Conservation (phyloP, 2,888 invertebrate genomes). For the Copidosoma aretas region DNA sequence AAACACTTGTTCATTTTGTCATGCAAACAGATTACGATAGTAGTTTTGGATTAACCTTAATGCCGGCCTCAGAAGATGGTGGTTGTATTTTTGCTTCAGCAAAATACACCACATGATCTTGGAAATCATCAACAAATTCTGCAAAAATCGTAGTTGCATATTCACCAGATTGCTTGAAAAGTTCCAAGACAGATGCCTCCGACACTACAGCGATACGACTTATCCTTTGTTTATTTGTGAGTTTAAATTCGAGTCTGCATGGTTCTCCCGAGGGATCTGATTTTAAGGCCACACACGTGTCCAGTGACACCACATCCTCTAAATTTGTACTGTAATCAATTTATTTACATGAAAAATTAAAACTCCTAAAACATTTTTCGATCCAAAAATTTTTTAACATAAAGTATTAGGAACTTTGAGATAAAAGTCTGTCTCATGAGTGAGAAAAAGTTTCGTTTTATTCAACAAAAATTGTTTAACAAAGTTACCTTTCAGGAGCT, state of each 20-base stretch:
- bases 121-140: conserved; percentile 59
- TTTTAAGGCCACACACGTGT: conserved; percentile 52
- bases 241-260: conserved; percentile 55
- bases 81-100: conserved; percentile 53
- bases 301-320: conserved; percentile 56
- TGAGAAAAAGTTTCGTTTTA: background rate
- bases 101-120: conserved; percentile 57
- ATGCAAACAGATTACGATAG: background rate
- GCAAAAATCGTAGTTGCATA: conserved; percentile 60
- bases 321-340: conserved; percentile 53
- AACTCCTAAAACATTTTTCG: conserved; percentile 1
- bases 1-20: background rate
- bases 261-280: conserved; percentile 44
- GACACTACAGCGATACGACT: conserved; percentile 59
- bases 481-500: conserved; percentile 47
- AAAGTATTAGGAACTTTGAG: too few relatives aligned
- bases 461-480: background rate
- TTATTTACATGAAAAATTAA: too few relatives aligned
- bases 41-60: conserved; percentile 51
- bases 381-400: too few relatives aligned
- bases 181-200: conserved; percentile 62
- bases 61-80: conserved; percentile 54
- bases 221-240: conserved; percentile 54
- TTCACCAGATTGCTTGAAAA: conserved; percentile 62
- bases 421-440: background rate